Evolutionary conservation across 2,888 invertebrate genomes (phyloP).

Genomic region (Drosophila lutescens): DNA sequence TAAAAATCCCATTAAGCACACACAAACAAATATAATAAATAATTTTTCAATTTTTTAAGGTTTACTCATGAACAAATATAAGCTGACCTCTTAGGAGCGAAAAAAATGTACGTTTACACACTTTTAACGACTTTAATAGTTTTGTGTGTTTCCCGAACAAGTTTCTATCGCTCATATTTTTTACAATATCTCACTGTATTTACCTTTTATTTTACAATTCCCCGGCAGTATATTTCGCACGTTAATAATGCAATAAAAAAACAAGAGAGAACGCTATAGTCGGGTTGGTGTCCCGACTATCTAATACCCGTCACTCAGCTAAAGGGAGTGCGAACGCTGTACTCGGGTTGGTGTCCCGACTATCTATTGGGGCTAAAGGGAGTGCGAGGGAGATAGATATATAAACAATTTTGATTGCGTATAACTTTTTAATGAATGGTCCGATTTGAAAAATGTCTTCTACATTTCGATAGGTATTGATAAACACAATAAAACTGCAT

Average conservation of each 20-base stretch:
- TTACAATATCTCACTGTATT: slow-evolving; percentile 10
- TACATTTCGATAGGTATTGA: no score
- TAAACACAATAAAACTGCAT: no score
- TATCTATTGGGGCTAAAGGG: no score
- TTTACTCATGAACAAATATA: slow-evolving; percentile 23
- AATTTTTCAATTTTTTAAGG: slow-evolving; percentile 21
- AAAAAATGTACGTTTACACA: slow-evolving; percentile 9
- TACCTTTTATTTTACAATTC: slow-evolving; percentile 17
- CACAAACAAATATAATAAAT: slow-evolving; percentile 24
- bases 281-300: no score
- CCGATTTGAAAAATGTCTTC: no score
- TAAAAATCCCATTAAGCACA: slow-evolving; percentile 40
- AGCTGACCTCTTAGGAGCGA: slow-evolving; percentile 25
- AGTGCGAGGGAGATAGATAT: no score
- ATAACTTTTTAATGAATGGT: no score
- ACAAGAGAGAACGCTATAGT: no score
- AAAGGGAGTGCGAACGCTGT: no score
- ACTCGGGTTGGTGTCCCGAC: no score
- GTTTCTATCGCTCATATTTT: not conserved
- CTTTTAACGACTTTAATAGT: slow-evolving; percentile 10
- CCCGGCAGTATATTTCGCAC: not conserved
- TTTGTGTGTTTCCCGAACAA: not conserved
- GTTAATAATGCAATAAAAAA: slow-evolving; percentile 34
- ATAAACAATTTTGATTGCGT: no score
- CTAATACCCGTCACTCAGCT: no score